Evolutionary conservation across 2,888 invertebrate genomes (phyloP).

Genomic region (Prenolepis imparis): DNA sequence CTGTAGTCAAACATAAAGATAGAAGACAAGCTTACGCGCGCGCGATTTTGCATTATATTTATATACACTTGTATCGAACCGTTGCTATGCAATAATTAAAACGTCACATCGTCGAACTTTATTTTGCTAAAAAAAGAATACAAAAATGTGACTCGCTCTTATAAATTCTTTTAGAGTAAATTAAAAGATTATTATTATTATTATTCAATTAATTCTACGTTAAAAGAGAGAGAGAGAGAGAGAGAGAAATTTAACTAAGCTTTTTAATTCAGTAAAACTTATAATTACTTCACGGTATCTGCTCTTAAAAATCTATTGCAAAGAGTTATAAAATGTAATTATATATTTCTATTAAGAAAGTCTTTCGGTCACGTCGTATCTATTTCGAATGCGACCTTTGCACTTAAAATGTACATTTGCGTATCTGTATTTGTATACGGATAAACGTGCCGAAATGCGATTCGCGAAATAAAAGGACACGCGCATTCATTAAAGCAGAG

Average conservation of each 20-base stretch:
- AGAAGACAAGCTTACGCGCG: not conserved
- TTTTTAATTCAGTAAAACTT: not conserved
- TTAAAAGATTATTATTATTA: constrained; percentile 13
- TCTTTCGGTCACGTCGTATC: not conserved
- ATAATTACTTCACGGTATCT: not conserved
- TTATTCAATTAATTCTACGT: not conserved
- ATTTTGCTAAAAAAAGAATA: not conserved
- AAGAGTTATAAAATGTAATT: not conserved
- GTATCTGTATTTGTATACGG: not conserved
- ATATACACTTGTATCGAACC: not conserved
- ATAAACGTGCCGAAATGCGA: constrained; percentile 2
- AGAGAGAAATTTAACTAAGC: not conserved
- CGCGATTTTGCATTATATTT: not conserved
- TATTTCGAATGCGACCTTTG: not conserved
- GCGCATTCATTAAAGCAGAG: constrained; percentile 38
- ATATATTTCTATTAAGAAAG: not conserved
- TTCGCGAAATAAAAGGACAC: constrained; percentile 9
- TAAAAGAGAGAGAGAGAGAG: not conserved
- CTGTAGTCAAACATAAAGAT: not conserved
- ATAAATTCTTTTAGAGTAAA: not conserved
- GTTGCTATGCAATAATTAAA: not conserved
- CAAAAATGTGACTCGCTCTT: not conserved
- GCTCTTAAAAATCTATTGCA: constrained; percentile 2
- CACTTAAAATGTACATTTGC: not conserved
- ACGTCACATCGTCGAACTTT: not conserved